A percentile compares a stretch with the other conserved stretches of the same genome.
Conservation (phyloP, 2,797 vertebrate species). For the Carduelis carduelis region DNA sequence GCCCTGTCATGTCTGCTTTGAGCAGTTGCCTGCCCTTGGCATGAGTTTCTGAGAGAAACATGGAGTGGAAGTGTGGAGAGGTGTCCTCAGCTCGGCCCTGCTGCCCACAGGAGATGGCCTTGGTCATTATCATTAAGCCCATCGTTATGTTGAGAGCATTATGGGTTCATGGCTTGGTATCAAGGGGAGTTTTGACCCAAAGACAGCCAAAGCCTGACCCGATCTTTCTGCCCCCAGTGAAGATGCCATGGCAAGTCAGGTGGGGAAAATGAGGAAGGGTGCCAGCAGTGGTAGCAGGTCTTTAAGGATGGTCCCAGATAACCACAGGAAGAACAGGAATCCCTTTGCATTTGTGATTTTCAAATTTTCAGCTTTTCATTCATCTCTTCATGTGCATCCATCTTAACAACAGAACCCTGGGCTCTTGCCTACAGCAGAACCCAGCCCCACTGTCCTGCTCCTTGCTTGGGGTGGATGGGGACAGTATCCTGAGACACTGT, state of each 20-base stretch:
- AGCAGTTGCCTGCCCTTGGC: neutral
- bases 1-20: neutral
- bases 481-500: neutral
- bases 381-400: neutral
- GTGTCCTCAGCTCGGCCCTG: neutral
- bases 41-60: neutral
- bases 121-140: neutral
- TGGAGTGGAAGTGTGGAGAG: neutral
- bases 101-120: neutral
- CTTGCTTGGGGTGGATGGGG: neutral
- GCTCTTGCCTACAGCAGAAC: neutral
- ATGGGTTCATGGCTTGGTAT: neutral
- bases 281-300: neutral
- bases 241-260: neutral
- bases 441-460: neutral
- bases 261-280: neutral
- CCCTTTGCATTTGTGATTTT: neutral
- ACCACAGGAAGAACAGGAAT: neutral
- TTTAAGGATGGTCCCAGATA: neutral
- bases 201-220: neutral
- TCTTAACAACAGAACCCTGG: neutral
- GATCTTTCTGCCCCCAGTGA: neutral
- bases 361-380: neutral
- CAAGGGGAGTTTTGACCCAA: neutral
- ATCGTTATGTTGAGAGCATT: neutral